Evolutionary conservation across 2,113 vertebrate genomes (phyloP).

Genomic region (Leptobrachium leishanense): DNA sequence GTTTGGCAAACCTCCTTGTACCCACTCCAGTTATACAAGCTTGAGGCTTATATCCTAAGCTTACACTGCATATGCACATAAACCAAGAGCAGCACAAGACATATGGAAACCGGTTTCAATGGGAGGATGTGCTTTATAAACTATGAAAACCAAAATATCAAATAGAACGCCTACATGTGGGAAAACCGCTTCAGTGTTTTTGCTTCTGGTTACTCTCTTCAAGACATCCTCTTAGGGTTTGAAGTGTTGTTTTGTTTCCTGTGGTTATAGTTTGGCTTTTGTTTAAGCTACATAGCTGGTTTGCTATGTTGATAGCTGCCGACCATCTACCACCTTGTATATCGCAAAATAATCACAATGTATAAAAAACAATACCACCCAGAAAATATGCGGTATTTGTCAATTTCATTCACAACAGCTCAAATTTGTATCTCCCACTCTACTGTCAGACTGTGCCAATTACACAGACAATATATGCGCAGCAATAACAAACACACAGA

Average conservation of each 20-base stretch:
- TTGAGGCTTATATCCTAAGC: no score
- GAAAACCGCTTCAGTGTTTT: background rate
- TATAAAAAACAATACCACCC: no score
- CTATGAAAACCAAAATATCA: conserved; percentile 3
- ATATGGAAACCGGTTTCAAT: background rate
- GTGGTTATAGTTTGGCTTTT: conserved; percentile 4
- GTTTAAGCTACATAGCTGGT: background rate
- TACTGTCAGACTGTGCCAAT: background rate
- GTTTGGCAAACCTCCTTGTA: no score
- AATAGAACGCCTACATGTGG: conserved; percentile 2
- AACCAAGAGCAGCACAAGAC: background rate
- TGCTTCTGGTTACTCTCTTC: conserved; percentile 3
- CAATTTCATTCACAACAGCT: background rate
- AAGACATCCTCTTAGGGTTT: background rate
- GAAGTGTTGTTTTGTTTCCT: conserved; percentile 3
- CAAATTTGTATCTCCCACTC: background rate
- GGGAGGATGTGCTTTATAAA: conserved; percentile 1
- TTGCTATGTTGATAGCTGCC: background rate
- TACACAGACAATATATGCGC: background rate
- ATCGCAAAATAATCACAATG: no score
- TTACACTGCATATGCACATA: background rate
- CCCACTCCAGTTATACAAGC: no score
- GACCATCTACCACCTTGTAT: background rate
- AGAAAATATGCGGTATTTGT: no score
- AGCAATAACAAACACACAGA: background rate